Percentiles rank a stretch among this genome's conserved stretches.
These are phyloP conservation scores for Graphium colonna DNA, from an alignment of 2,888 invertebrate species.

Conservation along the genomic window DNA sequence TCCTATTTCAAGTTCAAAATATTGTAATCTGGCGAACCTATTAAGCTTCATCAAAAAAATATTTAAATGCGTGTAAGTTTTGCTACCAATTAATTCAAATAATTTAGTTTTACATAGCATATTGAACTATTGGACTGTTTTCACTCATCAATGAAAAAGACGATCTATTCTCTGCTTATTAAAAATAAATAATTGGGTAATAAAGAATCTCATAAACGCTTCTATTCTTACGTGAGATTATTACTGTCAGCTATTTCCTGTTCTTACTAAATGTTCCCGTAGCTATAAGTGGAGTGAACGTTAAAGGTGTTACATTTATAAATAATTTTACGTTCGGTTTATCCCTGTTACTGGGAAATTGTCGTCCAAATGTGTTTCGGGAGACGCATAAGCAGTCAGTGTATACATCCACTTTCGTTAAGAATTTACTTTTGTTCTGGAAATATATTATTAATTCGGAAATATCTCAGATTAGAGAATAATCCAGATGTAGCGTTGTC, in stretches of 20 bases:
- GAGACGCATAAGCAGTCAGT: slow-evolving; percentile 1
- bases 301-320: slow-evolving; percentile 15
- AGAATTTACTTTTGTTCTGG: too few relatives aligned
- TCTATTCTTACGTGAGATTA: slow-evolving; percentile 15
- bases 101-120: too few relatives aligned
- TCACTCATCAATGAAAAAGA: slow-evolving; percentile 36
- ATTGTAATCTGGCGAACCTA: too few relatives aligned
- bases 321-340: slow-evolving; percentile 18
- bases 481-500: too few relatives aligned
- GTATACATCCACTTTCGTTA: not conserved
- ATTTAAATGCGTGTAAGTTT: too few relatives aligned
- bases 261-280: slow-evolving; percentile 2
- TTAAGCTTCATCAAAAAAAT: too few relatives aligned
- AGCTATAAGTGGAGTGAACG: slow-evolving; percentile 7
- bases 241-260: slow-evolving; percentile 30
- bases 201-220: not conserved
- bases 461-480: too few relatives aligned
- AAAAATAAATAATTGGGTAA: not conserved
- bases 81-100: too few relatives aligned
- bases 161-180: slow-evolving; percentile 24
- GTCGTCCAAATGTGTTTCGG: not conserved
- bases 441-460: too few relatives aligned
- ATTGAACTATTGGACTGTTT: too few relatives aligned
- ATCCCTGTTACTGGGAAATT: slow-evolving; percentile 9
- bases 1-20: too few relatives aligned